Conservation (phyloP, 2,888 invertebrate genomes). For the Hemistola chrysoprasaria region DNA sequence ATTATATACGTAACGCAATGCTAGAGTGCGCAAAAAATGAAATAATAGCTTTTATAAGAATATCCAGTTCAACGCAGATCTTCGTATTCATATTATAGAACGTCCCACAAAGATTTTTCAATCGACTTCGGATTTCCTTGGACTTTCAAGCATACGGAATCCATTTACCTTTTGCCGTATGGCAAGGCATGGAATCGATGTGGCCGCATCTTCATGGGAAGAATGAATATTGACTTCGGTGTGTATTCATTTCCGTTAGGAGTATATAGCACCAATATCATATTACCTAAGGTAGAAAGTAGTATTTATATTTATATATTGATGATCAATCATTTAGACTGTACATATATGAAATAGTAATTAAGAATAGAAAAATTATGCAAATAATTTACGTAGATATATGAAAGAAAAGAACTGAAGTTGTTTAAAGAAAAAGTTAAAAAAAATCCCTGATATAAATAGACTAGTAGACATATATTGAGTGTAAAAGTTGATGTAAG, state of each 20-base stretch:
- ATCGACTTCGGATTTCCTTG: conserved; percentile 66
- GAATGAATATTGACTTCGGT: neutral
- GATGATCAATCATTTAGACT: no score
- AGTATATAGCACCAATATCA: neutral
- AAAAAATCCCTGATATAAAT: no score
- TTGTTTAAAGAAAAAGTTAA: no score
- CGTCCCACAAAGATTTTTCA: conserved; percentile 65
- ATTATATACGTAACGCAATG: no score
- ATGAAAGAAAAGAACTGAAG: no score
- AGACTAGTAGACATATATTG: no score
- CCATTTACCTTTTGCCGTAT: conserved; percentile 51
- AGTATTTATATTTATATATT: no score
- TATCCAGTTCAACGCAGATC: conserved; percentile 7
- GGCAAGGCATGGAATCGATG: conserved; percentile 40
- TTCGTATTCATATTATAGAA: conserved; percentile 30
- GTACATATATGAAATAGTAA: no score
- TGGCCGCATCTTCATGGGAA: conserved; percentile 28
- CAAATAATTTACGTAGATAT: no score
- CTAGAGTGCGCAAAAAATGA: no score
- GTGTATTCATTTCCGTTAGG: neutral
- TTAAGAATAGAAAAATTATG: no score
- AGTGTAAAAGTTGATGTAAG: no score
- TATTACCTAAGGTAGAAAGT: neutral
- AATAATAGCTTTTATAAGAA: neutral
- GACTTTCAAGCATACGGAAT: conserved; percentile 51